Conservation (phyloP, 37 sponge, comb jelly and placozoan species). For the Beroe forskalii region DNA sequence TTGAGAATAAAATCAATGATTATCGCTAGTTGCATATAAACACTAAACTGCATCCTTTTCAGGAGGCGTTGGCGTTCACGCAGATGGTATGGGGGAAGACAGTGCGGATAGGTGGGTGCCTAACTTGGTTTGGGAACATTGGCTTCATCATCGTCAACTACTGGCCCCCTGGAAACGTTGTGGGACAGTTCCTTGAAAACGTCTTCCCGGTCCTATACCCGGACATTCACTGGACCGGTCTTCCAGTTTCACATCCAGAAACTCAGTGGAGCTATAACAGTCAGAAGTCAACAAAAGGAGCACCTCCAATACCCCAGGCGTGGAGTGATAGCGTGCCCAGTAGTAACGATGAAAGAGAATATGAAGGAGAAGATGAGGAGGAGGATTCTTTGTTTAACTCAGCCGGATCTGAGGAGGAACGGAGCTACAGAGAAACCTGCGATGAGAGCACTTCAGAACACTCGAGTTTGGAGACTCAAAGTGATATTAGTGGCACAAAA, state of each 20-base stretch:
- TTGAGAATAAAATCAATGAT: too few relatives aligned
- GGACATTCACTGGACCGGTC: background rate
- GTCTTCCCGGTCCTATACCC: background rate
- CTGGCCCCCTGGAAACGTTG: constrained; percentile 40
- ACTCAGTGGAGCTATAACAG: too few relatives aligned
- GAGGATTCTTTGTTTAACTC: too few relatives aligned
- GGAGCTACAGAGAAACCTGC: background rate
- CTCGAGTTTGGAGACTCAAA: too few relatives aligned
- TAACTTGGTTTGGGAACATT: constrained; percentile 46
- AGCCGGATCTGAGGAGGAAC: background rate
- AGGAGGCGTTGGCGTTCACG: constrained; percentile 1
- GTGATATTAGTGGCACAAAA: background rate
- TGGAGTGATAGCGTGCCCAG: too few relatives aligned
- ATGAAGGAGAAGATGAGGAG: background rate
- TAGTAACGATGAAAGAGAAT: too few relatives aligned
- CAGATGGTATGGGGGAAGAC: constrained; percentile 21
- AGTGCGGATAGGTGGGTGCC: background rate
- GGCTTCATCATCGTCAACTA: constrained; percentile 50
- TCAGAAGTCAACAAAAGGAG: too few relatives aligned
- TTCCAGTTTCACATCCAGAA: too few relatives aligned
- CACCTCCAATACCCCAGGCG: too few relatives aligned
- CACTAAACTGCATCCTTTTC: too few relatives aligned
- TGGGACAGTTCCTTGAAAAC: constrained; percentile 23
- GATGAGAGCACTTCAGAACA: background rate
- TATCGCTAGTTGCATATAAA: too few relatives aligned